A percentile compares a stretch with the other conserved stretches of the same genome.
Evolutionary conservation across 2,888 invertebrate genomes (phyloP).

Genomic region (Steinernema carpocapsae): DNA sequence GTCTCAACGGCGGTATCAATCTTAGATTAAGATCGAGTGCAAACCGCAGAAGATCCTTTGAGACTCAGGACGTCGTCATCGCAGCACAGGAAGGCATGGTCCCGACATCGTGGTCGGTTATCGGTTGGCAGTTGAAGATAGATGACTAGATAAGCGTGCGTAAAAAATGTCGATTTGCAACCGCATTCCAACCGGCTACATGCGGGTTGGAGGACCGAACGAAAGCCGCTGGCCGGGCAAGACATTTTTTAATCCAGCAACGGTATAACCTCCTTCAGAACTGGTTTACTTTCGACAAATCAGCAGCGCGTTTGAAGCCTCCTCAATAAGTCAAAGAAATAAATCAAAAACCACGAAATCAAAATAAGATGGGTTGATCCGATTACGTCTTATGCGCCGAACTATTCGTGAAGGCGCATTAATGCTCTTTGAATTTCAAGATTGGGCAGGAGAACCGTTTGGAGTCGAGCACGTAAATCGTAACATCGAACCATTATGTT

Average conservation of each 20-base stretch:
- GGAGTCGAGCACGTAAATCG: no score
- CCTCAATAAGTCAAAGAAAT: not conserved
- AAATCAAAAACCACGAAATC: no score
- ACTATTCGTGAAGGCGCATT: no score
- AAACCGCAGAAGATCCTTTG: constrained; percentile 26
- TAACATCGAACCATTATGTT: no score
- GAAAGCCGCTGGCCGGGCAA: constrained; percentile 9
- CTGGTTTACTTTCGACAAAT: constrained; percentile 7
- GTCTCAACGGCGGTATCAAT: not conserved
- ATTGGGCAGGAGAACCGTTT: no score
- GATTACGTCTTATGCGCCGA: constrained; percentile 1
- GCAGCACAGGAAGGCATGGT: constrained; percentile 25
- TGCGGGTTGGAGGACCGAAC: not conserved
- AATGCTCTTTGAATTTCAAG: no score
- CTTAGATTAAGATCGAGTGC: constrained; percentile 30
- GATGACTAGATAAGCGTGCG: constrained; percentile 32
- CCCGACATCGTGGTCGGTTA: constrained; percentile 9
- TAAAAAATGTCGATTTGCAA: constrained; percentile 33
- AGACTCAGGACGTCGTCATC: not conserved
- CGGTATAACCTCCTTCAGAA: constrained; percentile 17
- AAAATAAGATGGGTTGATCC: no score
- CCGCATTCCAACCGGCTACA: constrained; percentile 32
- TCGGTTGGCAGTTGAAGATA: constrained; percentile 27
- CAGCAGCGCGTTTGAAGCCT: not conserved
- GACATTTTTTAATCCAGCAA: constrained; percentile 27